A percentile compares a stretch with the other conserved stretches of the same genome.
Conservation (phyloP, 37 sponge, comb jelly and placozoan species). For the Spongia lamella region DNA sequence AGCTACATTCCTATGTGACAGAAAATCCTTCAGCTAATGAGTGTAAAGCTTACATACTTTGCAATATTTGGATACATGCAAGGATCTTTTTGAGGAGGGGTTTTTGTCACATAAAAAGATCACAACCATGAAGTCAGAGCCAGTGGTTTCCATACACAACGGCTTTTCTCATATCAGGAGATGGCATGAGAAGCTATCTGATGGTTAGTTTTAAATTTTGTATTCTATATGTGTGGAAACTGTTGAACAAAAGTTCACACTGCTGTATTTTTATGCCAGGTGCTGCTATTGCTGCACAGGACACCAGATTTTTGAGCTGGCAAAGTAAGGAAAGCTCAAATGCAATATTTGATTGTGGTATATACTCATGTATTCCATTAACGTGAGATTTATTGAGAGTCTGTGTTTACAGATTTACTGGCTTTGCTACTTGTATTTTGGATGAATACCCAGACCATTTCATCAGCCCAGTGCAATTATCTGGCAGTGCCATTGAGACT, state of each 20-base stretch:
- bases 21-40: not conserved
- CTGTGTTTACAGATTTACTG: not conserved
- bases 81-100: conserved; percentile 6
- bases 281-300: too few relatives aligned
- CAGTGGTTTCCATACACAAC: not conserved
- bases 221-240: too few relatives aligned
- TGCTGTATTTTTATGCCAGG: not conserved
- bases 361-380: too few relatives aligned
- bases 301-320: conserved; percentile 3
- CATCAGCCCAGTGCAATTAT: conserved; percentile 7
- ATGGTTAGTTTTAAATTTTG: too few relatives aligned
- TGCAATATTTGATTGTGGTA: too few relatives aligned
- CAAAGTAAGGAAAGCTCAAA: conserved; percentile 17
- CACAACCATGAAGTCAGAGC: not conserved
- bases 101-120: not conserved
- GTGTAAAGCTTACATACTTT: not conserved
- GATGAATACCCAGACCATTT: conserved; percentile 8
- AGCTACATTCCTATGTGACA: not conserved
- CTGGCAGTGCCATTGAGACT: conserved; percentile 27
- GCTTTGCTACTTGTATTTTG: not conserved
- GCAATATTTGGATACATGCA: conserved; percentile 4
- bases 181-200: too few relatives aligned
- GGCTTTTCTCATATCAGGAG: not conserved
- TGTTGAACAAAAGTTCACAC: too few relatives aligned
- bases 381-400: conserved; percentile 17